Conservation (phyloP, 1,140 invertebrate genomes). For the Meloidogyne hapla region DNA sequence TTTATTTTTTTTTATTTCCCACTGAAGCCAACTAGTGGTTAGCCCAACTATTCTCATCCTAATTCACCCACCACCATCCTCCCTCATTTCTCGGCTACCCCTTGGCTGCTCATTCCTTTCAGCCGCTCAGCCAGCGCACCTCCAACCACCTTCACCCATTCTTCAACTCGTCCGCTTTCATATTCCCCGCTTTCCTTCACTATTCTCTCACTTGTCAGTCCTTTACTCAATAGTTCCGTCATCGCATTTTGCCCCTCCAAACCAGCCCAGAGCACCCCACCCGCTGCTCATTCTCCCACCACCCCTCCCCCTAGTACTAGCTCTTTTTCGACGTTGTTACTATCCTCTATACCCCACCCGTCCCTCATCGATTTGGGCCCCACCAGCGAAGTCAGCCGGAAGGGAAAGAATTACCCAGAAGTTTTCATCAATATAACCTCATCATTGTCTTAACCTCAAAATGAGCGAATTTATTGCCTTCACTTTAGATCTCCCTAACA, state of each 20-base stretch:
- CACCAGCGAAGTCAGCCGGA: neutral
- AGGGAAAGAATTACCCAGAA: neutral
- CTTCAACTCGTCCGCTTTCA: neutral
- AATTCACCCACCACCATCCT: too few relatives aligned
- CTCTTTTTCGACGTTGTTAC: neutral
- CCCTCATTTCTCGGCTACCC: neutral
- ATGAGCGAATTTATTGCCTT: neutral
- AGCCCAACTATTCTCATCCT: neutral
- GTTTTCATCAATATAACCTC: neutral
- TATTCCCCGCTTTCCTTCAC: neutral
- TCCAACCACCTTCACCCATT: neutral
- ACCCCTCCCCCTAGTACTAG: neutral
- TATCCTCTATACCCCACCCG: neutral
- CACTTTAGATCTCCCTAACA: neutral
- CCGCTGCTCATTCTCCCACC: neutral
- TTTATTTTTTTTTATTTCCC: neutral
- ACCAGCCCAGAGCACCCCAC: too few relatives aligned
- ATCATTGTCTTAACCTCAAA: neutral
- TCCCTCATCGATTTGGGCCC: neutral
- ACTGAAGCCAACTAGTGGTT: neutral
- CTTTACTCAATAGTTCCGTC: neutral
- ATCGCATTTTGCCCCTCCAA: neutral
- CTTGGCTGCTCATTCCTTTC: neutral
- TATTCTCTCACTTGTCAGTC: neutral
- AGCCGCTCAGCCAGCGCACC: neutral